Conservation (phyloP, 2,113 vertebrate species). For the Spermophilus dauricus region DNA sequence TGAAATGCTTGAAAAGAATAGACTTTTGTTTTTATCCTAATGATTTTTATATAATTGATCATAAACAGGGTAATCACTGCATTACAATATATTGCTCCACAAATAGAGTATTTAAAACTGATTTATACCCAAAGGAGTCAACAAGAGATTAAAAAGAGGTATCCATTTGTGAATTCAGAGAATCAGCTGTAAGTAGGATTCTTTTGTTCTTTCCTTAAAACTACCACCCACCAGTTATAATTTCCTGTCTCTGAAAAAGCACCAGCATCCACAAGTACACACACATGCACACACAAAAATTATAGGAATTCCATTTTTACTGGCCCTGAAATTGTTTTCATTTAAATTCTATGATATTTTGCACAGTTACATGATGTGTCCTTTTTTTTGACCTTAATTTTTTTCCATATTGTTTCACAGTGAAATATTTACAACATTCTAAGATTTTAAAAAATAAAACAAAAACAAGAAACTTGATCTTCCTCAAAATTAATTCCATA, state of each 20-base stretch:
- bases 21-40: not conserved
- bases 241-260: not conserved
- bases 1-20: not conserved
- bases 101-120: not conserved
- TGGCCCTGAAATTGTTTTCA: not conserved
- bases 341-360: not conserved
- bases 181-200: not conserved
- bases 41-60: not conserved
- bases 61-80: not conserved
- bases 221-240: not conserved
- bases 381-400: not conserved
- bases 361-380: not conserved
- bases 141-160: not conserved
- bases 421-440: not conserved
- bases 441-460: not conserved
- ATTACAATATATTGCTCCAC: not conserved
- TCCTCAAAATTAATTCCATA: constrained; percentile 42
- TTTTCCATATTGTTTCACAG: not conserved
- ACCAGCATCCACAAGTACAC: not conserved
- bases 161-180: not conserved
- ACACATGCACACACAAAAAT: not conserved
- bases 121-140: not conserved
- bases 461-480: not conserved
- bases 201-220: not conserved
- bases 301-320: not conserved